A percentile compares a stretch with the other conserved stretches of the same genome.
phyloP scores from a whole-genome alignment of 2,113 vertebrate species.

The Rhinoptilus africanus region DNA sequence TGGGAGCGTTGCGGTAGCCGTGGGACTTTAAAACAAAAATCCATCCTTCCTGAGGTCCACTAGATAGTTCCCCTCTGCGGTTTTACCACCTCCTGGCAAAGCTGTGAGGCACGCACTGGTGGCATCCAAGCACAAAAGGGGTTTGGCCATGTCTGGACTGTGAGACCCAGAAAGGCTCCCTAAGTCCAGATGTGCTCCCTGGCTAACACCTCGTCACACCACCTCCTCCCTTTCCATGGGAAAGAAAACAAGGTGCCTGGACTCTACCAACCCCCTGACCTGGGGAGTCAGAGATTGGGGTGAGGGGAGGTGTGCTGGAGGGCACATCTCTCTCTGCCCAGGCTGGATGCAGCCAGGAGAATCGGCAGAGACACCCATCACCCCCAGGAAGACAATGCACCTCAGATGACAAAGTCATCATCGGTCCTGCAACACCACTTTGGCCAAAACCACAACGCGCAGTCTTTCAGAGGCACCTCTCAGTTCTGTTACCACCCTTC shows the following conservation, averaged over 20 bases:
- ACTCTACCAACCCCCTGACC: not conserved
- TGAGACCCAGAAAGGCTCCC: not conserved
- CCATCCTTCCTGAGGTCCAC: not conserved
- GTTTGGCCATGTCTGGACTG: not conserved
- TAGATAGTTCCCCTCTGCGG: not conserved
- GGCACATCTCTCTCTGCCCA: not conserved
- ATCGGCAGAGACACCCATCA: not conserved
- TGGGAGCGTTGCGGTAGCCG: not conserved
- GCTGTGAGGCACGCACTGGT: not conserved
- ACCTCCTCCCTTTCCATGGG: not conserved
- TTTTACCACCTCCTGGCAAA: not conserved
- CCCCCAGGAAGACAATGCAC: not conserved
- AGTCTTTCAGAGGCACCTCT: not conserved
- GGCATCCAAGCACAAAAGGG: not conserved
- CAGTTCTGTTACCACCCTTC: not conserved
- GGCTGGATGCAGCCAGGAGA: not conserved
- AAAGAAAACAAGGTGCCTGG: not conserved
- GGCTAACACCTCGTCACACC: too few species aligned
- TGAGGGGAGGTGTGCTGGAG: not conserved
- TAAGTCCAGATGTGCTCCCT: not conserved
- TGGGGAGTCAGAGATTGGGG: not conserved
- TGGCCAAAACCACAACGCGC: not conserved
- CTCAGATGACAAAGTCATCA: not conserved
- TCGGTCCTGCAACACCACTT: accelerated
- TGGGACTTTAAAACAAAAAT: not conserved